Conservation (phyloP, 1,140 invertebrate species). For the Condylostylus longicornis region DNA sequence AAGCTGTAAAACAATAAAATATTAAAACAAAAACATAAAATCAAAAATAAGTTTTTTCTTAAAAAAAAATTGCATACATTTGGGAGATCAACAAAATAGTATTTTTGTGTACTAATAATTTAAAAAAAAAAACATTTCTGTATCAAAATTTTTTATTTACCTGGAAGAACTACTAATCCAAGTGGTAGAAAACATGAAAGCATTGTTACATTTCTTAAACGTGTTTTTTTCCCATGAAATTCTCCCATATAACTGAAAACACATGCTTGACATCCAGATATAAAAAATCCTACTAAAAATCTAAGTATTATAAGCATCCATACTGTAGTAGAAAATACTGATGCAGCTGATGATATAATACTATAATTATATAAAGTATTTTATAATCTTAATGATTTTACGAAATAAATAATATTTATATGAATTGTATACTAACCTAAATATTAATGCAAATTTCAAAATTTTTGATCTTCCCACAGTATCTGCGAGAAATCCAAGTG, state of each 20-base stretch:
- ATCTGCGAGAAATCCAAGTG: conserved; percentile 71
- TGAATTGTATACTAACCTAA: too few relatives aligned
- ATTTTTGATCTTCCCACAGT: conserved; percentile 52
- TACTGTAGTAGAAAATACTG: conserved; percentile 52
- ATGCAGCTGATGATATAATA: conserved; percentile 44
- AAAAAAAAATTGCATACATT: neutral
- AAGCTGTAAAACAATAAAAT: conserved; percentile 30
- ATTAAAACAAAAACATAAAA: too few relatives aligned
- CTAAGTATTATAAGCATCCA: conserved; percentile 50
- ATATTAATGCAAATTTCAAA: conserved; percentile 47
- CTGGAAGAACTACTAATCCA: conserved; percentile 48
- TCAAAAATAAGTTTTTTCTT: conserved; percentile 2
- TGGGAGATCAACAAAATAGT: neutral
- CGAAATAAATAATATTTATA: too few relatives aligned
- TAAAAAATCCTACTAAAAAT: conserved; percentile 56
- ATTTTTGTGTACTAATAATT: conserved; percentile 1
- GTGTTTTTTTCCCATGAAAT: conserved; percentile 38
- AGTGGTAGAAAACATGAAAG: conserved; percentile 49
- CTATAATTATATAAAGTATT: too few relatives aligned
- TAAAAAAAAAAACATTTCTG: neutral
- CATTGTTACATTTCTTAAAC: conserved; percentile 36
- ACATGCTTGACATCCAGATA: conserved; percentile 47
- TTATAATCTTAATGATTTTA: too few relatives aligned
- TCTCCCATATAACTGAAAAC: conserved; percentile 52
- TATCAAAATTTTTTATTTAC: conserved; percentile 21